These are phyloP conservation scores for Drosophila birchii DNA, from an alignment of 2,888 invertebrate species.

Conservation along the genomic window DNA sequence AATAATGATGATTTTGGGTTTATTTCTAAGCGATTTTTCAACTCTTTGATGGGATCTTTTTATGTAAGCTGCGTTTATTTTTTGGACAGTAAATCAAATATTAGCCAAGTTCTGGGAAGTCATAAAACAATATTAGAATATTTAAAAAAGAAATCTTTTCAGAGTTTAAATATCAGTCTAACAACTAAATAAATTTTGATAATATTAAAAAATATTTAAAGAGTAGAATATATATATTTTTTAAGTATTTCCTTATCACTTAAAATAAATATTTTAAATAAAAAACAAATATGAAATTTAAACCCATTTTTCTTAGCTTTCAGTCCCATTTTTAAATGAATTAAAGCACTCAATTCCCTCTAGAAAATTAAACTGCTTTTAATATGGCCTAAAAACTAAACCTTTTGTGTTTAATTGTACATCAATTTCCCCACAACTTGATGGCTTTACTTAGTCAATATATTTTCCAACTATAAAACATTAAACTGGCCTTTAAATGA, in stretches of 20 bases:
- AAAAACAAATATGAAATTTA: too few relatives aligned
- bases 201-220: too few relatives aligned
- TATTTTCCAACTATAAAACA: neutral
- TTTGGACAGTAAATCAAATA: constrained; percentile 10
- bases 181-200: too few relatives aligned
- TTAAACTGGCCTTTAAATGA: constrained; percentile 19
- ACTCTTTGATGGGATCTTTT: constrained; percentile 28
- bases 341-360: neutral
- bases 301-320: too few relatives aligned
- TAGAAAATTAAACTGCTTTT: neutral
- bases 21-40: constrained; percentile 45
- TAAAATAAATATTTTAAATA: too few relatives aligned
- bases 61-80: neutral
- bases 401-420: neutral
- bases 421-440: neutral
- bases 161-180: too few relatives aligned
- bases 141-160: too few relatives aligned
- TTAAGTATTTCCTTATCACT: too few relatives aligned
- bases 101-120: constrained; percentile 1
- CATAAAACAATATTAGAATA: neutral
- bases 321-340: too few relatives aligned
- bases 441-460: neutral
- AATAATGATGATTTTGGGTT: constrained; percentile 43
- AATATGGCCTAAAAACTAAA: neutral
- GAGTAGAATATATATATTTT: too few relatives aligned